phyloP scores from a whole-genome alignment of 2,888 invertebrate genomes.

The Cryptops parisi region DNA sequence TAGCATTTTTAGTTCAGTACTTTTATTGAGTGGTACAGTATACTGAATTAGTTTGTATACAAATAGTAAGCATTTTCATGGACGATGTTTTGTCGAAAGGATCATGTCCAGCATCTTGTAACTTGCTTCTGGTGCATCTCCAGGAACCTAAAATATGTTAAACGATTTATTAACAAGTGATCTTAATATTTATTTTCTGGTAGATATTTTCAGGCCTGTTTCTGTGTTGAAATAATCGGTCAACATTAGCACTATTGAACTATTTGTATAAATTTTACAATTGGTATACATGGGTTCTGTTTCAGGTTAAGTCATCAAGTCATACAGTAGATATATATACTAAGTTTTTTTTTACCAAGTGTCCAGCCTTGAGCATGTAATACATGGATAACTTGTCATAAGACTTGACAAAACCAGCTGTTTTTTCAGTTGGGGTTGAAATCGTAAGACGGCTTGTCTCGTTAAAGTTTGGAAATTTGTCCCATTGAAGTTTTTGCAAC shows the following conservation, averaged over 20 bases:
- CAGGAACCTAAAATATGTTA: constrained; percentile 1
- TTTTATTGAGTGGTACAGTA: too few relatives aligned
- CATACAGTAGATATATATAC: too few relatives aligned
- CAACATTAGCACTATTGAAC: too few relatives aligned
- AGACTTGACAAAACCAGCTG: constrained; percentile 58
- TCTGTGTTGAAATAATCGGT: too few relatives aligned
- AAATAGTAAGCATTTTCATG: too few relatives aligned
- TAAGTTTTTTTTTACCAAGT: constrained; percentile 65
- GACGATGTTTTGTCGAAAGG: not conserved
- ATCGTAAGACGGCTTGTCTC: constrained; percentile 42
- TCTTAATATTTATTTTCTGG: too few relatives aligned
- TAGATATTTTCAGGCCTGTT: too few relatives aligned
- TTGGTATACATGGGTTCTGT: too few relatives aligned
- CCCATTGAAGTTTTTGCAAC: constrained; percentile 56
- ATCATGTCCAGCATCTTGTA: not conserved
- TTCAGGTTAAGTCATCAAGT: too few relatives aligned
- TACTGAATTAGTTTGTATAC: too few relatives aligned
- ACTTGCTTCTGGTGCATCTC: constrained; percentile 2
- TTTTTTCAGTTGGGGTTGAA: constrained; percentile 39
- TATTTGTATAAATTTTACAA: too few relatives aligned
- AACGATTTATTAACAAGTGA: not conserved
- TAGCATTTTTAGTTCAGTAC: too few relatives aligned
- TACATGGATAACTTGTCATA: constrained; percentile 54
- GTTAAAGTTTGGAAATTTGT: constrained; percentile 43
- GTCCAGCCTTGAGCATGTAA: constrained; percentile 63